Conservation (phyloP, 2,797 vertebrate species). For the Euthynnus affinis region DNA sequence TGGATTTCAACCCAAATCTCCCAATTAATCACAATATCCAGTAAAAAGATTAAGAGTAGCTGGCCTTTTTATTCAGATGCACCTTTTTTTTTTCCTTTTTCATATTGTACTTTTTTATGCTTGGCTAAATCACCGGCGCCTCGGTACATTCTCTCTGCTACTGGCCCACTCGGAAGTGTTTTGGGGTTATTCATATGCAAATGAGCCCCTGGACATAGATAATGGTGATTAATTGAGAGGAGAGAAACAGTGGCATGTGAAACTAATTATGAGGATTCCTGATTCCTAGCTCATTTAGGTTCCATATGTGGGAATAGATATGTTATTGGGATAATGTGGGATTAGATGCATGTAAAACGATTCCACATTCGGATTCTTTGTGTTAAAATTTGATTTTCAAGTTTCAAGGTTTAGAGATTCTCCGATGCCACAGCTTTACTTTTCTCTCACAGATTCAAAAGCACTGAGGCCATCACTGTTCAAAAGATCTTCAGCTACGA, state of each 20-base stretch:
- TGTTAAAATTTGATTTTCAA: slow-evolving; percentile 14
- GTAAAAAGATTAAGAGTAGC: slow-evolving; percentile 65
- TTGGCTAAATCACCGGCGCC: slow-evolving; percentile 61
- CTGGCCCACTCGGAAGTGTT: slow-evolving; percentile 76
- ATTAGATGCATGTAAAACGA: slow-evolving; percentile 20
- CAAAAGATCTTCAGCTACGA: slow-evolving; percentile 18
- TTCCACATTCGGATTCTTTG: slow-evolving; percentile 21
- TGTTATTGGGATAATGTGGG: slow-evolving; percentile 53
- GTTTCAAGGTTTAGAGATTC: slow-evolving; percentile 25
- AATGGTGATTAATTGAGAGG: slow-evolving; percentile 86
- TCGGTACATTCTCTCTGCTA: slow-evolving; percentile 64
- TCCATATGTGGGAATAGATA: slow-evolving; percentile 68
- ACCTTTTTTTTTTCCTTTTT: slow-evolving; percentile 61
- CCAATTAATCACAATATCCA: slow-evolving; percentile 78
- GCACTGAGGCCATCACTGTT: slow-evolving; percentile 8
- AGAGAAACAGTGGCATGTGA: slow-evolving; percentile 83
- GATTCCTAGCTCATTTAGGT: slow-evolving; percentile 76
- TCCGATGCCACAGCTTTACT: slow-evolving; percentile 10
- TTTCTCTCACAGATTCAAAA: slow-evolving; percentile 5
- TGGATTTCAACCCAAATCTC: slow-evolving; percentile 65
- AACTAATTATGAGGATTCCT: slow-evolving; percentile 83
- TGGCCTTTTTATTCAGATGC: slow-evolving; percentile 70
- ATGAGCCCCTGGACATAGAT: slow-evolving; percentile 85
- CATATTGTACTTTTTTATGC: slow-evolving; percentile 73
- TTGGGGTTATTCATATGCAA: slow-evolving; percentile 84